Evolutionary conservation across 2,113 vertebrate species (phyloP).

Genomic region (Casuarius casuarius): DNA sequence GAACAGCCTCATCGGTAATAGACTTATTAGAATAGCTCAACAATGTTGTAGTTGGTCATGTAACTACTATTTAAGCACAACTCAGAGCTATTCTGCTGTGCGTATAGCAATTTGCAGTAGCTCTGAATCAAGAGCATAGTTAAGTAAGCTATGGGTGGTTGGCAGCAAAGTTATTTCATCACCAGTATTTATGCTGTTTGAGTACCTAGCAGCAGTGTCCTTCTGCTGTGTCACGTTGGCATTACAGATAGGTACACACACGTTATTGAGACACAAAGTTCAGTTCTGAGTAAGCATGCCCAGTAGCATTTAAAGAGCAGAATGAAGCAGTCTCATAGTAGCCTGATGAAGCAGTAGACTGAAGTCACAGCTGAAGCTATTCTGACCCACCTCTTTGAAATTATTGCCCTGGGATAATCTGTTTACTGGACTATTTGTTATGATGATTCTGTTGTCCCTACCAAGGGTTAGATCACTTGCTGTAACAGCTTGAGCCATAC

Average conservation of each 20-base stretch:
- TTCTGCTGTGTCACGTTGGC: neutral
- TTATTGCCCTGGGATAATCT: neutral
- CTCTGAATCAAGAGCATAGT: neutral
- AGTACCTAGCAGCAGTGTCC: neutral
- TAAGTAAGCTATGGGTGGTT: neutral
- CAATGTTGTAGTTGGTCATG: accelerated
- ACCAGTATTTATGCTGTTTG: neutral
- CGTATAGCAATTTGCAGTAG: neutral
- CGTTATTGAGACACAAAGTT: accelerated
- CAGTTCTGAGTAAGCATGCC: neutral
- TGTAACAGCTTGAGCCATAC: neutral
- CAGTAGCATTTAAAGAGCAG: neutral
- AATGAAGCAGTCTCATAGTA: neutral
- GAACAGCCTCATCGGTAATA: neutral
- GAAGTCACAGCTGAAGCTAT: neutral
- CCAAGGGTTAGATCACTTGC: neutral
- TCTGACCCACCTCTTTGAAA: neutral
- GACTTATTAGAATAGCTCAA: neutral
- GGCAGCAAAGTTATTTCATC: neutral
- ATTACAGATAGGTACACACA: accelerated
- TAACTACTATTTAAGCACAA: neutral
- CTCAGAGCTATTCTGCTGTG: neutral
- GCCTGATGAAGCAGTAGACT: neutral
- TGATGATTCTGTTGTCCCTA: neutral
- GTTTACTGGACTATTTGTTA: neutral